These are phyloP conservation scores for Rhinoderma darwinii DNA, from an alignment of 2,113 vertebrate species.

Conservation along the genomic window DNA sequence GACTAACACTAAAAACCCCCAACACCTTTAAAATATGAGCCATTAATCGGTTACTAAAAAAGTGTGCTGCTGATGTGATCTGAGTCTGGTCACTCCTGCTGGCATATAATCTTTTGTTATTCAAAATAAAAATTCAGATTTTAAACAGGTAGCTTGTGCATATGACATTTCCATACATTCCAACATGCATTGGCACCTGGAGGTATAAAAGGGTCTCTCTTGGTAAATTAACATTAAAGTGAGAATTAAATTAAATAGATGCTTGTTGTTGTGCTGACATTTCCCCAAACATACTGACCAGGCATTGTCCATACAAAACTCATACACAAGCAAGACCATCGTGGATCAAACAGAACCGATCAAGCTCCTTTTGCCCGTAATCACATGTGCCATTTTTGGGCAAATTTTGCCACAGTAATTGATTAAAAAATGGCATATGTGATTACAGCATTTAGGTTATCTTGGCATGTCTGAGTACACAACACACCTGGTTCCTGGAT, in stretches of 20 bases:
- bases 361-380: background rate
- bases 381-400: background rate
- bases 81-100: conserved; percentile 72
- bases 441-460: background rate
- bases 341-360: background rate
- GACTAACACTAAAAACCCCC: conserved; percentile 62
- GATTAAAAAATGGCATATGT: background rate
- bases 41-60: conserved; percentile 72
- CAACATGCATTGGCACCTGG: conserved; percentile 72
- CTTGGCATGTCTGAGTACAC: background rate
- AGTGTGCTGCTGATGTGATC: conserved; percentile 75
- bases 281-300: conserved; percentile 43
- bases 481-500: background rate
- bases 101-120: conserved; percentile 17
- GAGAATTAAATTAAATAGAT: conserved; percentile 74
- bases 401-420: background rate
- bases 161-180: conserved; percentile 67
- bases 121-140: conserved; percentile 69
- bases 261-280: conserved; percentile 79
- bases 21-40: conserved; percentile 74
- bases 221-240: conserved; percentile 65
- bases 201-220: conserved; percentile 72
- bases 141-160: conserved; percentile 69
- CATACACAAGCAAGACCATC: background rate
- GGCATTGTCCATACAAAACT: background rate